Conservation (phyloP, 2,113 vertebrate species). For the Epinephelus moara region DNA sequence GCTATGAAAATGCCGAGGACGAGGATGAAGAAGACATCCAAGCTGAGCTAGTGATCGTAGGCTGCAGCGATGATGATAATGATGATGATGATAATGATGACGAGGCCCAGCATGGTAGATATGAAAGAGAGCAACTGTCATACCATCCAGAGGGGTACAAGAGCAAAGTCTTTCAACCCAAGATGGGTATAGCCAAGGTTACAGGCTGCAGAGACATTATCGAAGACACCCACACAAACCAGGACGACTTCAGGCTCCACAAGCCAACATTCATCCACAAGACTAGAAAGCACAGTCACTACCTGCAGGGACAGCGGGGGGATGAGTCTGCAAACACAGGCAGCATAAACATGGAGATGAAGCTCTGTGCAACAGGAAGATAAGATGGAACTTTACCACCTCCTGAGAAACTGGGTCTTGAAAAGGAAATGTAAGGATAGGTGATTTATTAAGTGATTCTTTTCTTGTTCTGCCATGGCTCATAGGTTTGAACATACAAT, state of each 20-base stretch:
- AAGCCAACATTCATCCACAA: conserved; percentile 82
- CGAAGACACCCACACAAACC: conserved; percentile 77
- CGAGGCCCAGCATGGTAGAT: conserved; percentile 51
- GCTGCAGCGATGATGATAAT: conserved; percentile 81
- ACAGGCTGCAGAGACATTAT: conserved; percentile 7
- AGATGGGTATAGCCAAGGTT: conserved; percentile 39
- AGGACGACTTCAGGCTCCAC: conserved; percentile 84
- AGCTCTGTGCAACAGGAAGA: conserved; percentile 43
- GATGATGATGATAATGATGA: conserved; percentile 84
- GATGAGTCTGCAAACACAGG: conserved; percentile 85
- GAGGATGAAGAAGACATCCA: conserved; percentile 87
- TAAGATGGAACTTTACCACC: not conserved
- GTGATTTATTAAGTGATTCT: not conserved
- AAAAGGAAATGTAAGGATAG: not conserved
- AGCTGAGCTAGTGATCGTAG: conserved; percentile 93
- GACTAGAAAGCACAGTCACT: conserved; percentile 52
- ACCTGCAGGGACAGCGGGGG: conserved; percentile 61
- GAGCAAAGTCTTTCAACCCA: conserved; percentile 88
- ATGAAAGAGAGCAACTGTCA: conserved; percentile 66
- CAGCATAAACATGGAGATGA: conserved; percentile 81
- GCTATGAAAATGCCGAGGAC: conserved; percentile 90
- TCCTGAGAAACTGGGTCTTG: not conserved
- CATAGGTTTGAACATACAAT: not conserved
- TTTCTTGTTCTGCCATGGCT: not conserved
- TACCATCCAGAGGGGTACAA: conserved; percentile 88